A percentile compares a stretch with the other conserved stretches of the same genome.
Conservation (phyloP, 2,797 vertebrate species). For the Rhabdomys pumilio region DNA sequence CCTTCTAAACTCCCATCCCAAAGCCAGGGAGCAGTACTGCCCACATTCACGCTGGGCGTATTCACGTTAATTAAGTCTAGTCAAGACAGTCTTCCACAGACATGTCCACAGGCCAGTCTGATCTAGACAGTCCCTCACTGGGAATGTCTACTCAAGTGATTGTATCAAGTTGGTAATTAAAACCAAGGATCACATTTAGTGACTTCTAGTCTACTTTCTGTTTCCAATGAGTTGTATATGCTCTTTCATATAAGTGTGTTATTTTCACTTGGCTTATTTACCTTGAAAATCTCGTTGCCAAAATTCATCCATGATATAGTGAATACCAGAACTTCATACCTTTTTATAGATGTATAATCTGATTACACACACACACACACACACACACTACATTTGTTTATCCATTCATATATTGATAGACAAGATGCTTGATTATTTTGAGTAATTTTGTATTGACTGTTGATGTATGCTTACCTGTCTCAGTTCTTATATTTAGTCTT, state of each 20-base stretch:
- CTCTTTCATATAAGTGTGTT: background rate
- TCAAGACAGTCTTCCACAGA: background rate
- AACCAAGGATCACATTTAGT: background rate
- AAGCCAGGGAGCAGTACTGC: background rate
- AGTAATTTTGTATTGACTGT: background rate
- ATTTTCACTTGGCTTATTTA: background rate
- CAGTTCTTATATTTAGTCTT: background rate
- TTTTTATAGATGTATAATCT: background rate
- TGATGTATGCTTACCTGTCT: background rate
- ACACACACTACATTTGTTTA: background rate
- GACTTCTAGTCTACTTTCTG: background rate
- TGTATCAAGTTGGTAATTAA: background rate
- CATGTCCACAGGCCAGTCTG: background rate
- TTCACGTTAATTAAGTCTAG: background rate
- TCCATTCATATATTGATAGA: background rate
- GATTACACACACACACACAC: no score
- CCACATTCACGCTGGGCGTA: background rate
- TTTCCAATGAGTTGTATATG: background rate
- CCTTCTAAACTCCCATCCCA: background rate
- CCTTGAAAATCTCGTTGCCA: background rate
- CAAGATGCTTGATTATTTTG: background rate
- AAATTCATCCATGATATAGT: background rate
- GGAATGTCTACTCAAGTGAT: background rate
- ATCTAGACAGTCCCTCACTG: background rate
- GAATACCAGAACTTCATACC: background rate